These are phyloP conservation scores for Cyanistes caeruleus DNA, from an alignment of 2,113 vertebrate genomes.

Conservation along the genomic window DNA sequence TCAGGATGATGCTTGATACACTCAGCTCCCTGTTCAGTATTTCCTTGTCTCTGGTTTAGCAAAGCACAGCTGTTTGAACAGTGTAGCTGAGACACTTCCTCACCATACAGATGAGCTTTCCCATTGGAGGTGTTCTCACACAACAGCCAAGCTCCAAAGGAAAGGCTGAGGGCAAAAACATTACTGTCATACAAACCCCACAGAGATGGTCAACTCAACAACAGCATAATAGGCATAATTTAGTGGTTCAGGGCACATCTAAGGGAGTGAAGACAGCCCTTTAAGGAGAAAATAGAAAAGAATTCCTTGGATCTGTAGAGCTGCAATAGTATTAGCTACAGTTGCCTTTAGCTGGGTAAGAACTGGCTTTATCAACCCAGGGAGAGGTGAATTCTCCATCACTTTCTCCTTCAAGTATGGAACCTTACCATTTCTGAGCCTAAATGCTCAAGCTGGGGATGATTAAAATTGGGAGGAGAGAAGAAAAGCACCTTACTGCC, in stretches of 20 bases:
- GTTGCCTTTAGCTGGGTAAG: neutral
- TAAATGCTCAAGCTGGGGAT: rapidly evolving
- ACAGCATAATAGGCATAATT: neutral
- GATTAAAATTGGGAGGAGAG: neutral
- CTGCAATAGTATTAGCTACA: neutral
- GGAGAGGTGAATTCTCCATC: neutral
- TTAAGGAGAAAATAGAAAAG: neutral
- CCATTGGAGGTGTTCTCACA: neutral
- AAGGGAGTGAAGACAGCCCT: neutral
- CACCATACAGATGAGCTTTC: rapidly evolving
- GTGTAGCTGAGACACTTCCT: rapidly evolving
- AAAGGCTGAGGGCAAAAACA: neutral
- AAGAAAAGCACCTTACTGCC: neutral
- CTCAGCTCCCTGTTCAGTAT: neutral
- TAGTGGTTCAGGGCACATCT: neutral
- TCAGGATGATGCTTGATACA: neutral
- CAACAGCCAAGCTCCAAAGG: neutral
- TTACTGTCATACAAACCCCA: neutral
- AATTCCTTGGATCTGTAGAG: neutral
- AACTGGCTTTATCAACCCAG: neutral
- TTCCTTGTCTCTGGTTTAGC: neutral
- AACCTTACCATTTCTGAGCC: neutral
- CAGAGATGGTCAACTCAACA: neutral
- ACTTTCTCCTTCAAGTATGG: neutral
- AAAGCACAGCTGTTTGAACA: neutral